A percentile compares a stretch with the other conserved stretches of the same genome.
phyloP scores from a whole-genome alignment of 2,888 invertebrate species.

The Nomada flava region DNA sequence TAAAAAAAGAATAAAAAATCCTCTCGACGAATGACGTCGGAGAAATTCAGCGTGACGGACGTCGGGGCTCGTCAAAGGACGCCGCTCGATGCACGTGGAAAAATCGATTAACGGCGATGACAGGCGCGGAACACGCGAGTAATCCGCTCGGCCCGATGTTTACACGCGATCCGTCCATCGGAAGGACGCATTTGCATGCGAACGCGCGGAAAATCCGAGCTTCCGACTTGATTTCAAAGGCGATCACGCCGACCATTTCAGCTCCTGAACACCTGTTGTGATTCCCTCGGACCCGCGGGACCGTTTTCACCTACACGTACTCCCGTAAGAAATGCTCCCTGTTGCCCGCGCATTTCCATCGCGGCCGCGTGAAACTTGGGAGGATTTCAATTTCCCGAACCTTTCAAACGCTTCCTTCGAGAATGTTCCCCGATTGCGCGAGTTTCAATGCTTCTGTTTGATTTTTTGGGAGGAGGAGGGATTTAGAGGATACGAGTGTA shows the following conservation, averaged over 20 bases:
- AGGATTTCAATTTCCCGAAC: no score
- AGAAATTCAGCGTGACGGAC: background rate
- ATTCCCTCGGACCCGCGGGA: constrained; percentile 12
- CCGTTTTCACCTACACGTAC: background rate
- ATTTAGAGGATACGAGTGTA: no score
- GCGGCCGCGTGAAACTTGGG: no score
- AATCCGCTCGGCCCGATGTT: constrained; percentile 50
- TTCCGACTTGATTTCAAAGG: constrained; percentile 49
- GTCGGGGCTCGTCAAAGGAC: constrained; percentile 4
- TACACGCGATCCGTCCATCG: constrained; percentile 61
- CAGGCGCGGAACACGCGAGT: constrained; percentile 47
- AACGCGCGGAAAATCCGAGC: constrained; percentile 52
- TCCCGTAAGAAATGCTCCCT: background rate
- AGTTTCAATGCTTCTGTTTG: no score
- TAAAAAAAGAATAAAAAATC: no score
- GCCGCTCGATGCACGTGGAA: constrained; percentile 16
- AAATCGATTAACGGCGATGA: constrained; percentile 54
- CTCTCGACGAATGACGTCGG: background rate
- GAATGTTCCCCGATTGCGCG: no score
- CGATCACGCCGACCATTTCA: constrained; percentile 24
- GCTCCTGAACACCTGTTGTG: constrained; percentile 49
- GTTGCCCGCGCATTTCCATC: background rate
- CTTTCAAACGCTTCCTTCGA: no score
- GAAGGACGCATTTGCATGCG: constrained; percentile 52
- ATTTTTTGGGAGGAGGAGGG: no score